Conservation (phyloP, 2,113 vertebrate genomes). For the Syrrhaptes paradoxus region DNA sequence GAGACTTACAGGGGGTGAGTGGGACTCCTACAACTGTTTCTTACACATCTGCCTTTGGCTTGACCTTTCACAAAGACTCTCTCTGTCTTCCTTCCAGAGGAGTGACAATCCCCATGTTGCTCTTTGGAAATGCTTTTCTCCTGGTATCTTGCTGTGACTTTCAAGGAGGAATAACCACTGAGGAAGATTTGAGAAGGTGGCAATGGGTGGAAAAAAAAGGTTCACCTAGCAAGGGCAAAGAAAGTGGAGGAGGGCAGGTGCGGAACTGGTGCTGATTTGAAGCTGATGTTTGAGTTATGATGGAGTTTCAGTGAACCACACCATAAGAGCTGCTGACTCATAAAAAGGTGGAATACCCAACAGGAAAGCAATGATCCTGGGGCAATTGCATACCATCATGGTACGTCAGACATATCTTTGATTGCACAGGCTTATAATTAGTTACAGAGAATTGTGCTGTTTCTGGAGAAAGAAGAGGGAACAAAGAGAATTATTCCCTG, state of each 20-base stretch:
- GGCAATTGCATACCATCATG: conserved; percentile 12
- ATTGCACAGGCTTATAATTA: conserved; percentile 34
- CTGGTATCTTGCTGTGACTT: not conserved
- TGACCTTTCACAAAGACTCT: not conserved
- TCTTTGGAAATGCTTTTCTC: not conserved
- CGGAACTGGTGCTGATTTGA: not conserved
- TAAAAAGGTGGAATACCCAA: conserved; percentile 1
- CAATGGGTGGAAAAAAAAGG: not conserved
- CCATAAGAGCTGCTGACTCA: conserved; percentile 10
- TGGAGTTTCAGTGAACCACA: conserved; percentile 34
- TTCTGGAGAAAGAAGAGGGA: not conserved
- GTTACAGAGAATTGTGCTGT: not conserved
- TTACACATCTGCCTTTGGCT: not conserved
- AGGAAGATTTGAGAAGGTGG: not conserved
- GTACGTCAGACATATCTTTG: conserved; percentile 1
- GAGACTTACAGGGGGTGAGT: not conserved
- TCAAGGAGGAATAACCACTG: not conserved
- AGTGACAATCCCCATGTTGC: not conserved
- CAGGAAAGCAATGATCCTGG: conserved; percentile 31
- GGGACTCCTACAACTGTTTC: not conserved
- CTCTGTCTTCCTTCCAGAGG: not conserved
- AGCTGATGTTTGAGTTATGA: not conserved
- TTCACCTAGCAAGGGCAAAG: not conserved
- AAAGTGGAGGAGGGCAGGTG: not conserved
- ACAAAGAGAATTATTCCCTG: not conserved